A percentile compares a stretch with the other conserved stretches of the same genome.
Evolutionary conservation across 2,888 invertebrate species (phyloP).

Genomic region (Ceratothoa steindachneri): DNA sequence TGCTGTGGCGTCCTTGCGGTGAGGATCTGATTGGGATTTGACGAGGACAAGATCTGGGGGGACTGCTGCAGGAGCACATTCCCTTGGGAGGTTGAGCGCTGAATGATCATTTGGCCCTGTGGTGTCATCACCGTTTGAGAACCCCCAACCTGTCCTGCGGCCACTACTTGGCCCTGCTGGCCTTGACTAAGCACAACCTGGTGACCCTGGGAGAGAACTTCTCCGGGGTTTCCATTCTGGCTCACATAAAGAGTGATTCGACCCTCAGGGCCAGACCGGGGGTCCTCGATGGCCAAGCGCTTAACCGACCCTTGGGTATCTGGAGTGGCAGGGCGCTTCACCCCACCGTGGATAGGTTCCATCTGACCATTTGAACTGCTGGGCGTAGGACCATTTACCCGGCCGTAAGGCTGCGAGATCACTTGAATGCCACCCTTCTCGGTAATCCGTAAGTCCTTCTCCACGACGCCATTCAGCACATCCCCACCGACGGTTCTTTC

Average conservation of each 20-base stretch:
- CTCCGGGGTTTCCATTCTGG: slow-evolving; percentile 43
- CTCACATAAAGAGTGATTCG: slow-evolving; percentile 44
- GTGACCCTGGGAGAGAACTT: slow-evolving; percentile 31
- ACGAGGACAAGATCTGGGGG: slow-evolving; percentile 53
- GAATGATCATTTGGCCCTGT: slow-evolving; percentile 42
- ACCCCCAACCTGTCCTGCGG: slow-evolving; percentile 25
- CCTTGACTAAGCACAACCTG: slow-evolving; percentile 32
- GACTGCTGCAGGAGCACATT: slow-evolving; percentile 49
- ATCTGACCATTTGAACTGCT: slow-evolving; percentile 33
- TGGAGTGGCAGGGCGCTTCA: slow-evolving; percentile 39
- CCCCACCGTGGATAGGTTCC: slow-evolving; percentile 29
- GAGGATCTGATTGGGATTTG: slow-evolving; percentile 24
- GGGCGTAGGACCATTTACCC: slow-evolving; percentile 30
- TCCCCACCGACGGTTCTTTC: slow-evolving; percentile 59
- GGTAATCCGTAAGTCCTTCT: slow-evolving; percentile 59
- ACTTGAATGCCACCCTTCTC: slow-evolving; percentile 62
- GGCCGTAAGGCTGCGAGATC: slow-evolving; percentile 26
- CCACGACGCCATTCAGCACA: slow-evolving; percentile 44
- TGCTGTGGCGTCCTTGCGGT: neutral
- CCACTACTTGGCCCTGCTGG: slow-evolving; percentile 32
- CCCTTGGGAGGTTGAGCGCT: slow-evolving; percentile 31
- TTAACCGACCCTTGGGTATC: slow-evolving; percentile 38
- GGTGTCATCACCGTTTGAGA: slow-evolving; percentile 35
- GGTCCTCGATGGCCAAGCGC: slow-evolving; percentile 43
- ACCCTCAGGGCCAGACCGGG: slow-evolving; percentile 35